Evolutionary conservation across 2,113 vertebrate genomes (phyloP).

Genomic region (Rhinichthys klamathensis): DNA sequence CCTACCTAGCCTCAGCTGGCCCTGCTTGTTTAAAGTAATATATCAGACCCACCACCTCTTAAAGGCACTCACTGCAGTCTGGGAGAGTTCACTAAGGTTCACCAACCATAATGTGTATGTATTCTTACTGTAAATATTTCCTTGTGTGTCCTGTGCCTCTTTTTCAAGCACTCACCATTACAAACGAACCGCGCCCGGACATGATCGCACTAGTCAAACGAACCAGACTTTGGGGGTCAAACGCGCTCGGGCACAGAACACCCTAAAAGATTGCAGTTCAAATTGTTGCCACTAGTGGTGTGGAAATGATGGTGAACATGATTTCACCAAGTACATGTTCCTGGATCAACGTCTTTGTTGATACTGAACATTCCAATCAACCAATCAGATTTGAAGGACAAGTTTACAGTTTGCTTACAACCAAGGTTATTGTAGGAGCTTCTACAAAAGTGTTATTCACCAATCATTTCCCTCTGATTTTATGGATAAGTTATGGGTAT

Average conservation of each 20-base stretch:
- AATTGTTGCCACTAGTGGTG: background rate
- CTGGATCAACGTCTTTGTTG: no score
- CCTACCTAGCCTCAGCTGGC: conserved; percentile 60
- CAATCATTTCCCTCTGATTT: no score
- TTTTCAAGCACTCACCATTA: conserved; percentile 32
- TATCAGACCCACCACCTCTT: conserved; percentile 68
- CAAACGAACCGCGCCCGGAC: background rate
- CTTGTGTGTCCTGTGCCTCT: conserved; percentile 68
- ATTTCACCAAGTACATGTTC: no score
- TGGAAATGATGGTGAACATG: background rate
- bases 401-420: no score
- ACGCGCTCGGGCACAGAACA: no score
- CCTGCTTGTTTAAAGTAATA: conserved; percentile 69
- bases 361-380: no score
- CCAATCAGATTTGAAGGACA: no score
- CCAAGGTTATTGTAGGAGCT: no score
- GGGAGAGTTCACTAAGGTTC: conserved; percentile 62
- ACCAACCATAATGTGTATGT: conserved; percentile 63
- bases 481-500: no score
- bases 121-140: conserved; percentile 78
- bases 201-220: no score
- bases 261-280: background rate
- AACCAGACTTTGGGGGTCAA: no score
- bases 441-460: no score
- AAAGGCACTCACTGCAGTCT: conserved; percentile 64